These are phyloP conservation scores for Marcusenius ussheri DNA, from an alignment of 2,113 vertebrate genomes.

Conservation along the genomic window DNA sequence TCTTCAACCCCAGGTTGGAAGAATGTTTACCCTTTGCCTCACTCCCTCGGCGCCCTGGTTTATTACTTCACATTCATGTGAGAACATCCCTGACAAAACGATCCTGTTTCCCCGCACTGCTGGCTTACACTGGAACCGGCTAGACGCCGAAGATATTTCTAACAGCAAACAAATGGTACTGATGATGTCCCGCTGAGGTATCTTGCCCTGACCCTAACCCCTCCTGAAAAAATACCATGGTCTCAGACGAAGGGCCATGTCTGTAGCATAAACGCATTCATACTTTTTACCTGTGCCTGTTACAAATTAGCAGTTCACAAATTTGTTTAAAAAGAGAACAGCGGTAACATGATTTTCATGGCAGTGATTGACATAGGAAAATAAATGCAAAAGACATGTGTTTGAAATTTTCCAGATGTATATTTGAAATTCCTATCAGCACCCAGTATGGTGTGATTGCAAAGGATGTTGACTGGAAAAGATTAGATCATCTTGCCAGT, in stretches of 20 bases:
- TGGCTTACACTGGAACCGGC: neutral
- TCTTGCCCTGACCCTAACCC: neutral
- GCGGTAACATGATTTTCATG: neutral
- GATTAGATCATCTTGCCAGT: neutral
- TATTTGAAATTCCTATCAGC: constrained; percentile 10
- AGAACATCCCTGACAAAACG: neutral
- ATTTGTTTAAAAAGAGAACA: constrained; percentile 5
- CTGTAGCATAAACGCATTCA: neutral
- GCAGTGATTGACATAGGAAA: neutral
- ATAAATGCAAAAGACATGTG: neutral
- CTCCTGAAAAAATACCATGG: neutral
- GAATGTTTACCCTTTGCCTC: neutral
- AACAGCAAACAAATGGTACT: neutral
- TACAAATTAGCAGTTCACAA: neutral
- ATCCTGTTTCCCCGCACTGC: neutral
- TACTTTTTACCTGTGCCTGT: neutral
- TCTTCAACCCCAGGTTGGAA: neutral
- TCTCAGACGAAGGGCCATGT: neutral
- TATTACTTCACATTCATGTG: neutral
- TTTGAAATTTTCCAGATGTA: neutral
- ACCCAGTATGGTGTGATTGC: neutral
- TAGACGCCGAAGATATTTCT: neutral
- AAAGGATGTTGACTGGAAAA: constrained; percentile 2
- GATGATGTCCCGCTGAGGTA: neutral
- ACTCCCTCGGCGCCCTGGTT: neutral